Evolutionary conservation across 2,888 invertebrate species (phyloP).

Genomic region (Chalcosyrphus nemorum): DNA sequence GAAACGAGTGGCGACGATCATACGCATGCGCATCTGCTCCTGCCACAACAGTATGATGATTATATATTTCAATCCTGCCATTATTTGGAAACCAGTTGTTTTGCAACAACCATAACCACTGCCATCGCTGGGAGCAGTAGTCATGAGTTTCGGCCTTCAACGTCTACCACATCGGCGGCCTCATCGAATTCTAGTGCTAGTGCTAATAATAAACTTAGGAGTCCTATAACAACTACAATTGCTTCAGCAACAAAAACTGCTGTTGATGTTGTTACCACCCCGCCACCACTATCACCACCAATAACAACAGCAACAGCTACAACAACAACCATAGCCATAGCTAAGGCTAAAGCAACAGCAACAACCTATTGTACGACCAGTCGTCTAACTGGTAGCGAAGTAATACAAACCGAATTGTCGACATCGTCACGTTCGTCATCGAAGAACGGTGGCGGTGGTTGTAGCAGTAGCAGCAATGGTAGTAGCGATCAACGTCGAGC

Average conservation of each 20-base stretch:
- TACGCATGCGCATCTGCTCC: slow-evolving; percentile 31
- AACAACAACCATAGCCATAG: slow-evolving; percentile 13
- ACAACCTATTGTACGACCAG: slow-evolving; percentile 64
- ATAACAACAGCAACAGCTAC: slow-evolving; percentile 23
- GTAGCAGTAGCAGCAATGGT: slow-evolving; percentile 74
- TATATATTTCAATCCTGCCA: slow-evolving; percentile 81
- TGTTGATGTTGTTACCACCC: slow-evolving; percentile 72
- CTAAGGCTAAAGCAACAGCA: slow-evolving; percentile 68
- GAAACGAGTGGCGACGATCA: slow-evolving; percentile 43
- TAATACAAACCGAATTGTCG: slow-evolving; percentile 79
- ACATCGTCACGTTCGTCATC: slow-evolving; percentile 77
- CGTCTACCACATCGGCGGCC: slow-evolving; percentile 77
- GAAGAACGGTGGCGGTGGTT: slow-evolving; percentile 74
- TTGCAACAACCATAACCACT: slow-evolving; percentile 81
- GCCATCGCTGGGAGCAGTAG: slow-evolving; percentile 81
- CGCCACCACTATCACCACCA: slow-evolving; percentile 71
- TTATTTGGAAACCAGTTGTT: slow-evolving; percentile 81
- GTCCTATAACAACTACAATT: slow-evolving; percentile 48
- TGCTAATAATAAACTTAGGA: slow-evolving; percentile 52
- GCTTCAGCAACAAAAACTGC: slow-evolving; percentile 20
- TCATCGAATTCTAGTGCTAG: slow-evolving; percentile 69
- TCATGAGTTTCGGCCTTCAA: slow-evolving; percentile 81
- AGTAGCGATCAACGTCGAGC: slow-evolving; percentile 76
- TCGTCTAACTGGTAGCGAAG: slow-evolving; percentile 80
- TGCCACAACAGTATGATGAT: slow-evolving; percentile 80